These are phyloP conservation scores for Silvanus unidentatus DNA, from an alignment of 2,888 invertebrate species.

Conservation along the genomic window DNA sequence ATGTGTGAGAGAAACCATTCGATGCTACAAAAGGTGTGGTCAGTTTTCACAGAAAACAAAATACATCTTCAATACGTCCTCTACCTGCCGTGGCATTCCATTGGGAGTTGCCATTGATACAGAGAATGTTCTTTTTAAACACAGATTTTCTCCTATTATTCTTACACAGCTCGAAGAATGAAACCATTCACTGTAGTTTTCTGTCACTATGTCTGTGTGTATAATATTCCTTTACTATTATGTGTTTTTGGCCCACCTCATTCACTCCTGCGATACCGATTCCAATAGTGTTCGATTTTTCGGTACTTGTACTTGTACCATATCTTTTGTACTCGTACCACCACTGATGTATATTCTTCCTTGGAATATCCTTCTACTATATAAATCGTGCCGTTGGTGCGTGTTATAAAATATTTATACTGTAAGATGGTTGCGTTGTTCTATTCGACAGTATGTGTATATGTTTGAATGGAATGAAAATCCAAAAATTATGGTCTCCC, in stretches of 20 bases:
- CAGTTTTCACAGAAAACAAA: constrained; percentile 48
- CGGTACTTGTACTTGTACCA: too few relatives aligned
- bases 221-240: too few relatives aligned
- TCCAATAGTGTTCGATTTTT: too few relatives aligned
- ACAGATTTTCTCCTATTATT: constrained; percentile 24
- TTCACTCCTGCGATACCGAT: too few relatives aligned
- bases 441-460: too few relatives aligned
- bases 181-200: constrained; percentile 1
- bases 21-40: constrained; percentile 45
- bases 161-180: constrained; percentile 5
- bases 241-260: too few relatives aligned
- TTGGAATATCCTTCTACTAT: too few relatives aligned
- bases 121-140: constrained; percentile 39
- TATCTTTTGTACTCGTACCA: too few relatives aligned
- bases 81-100: constrained; percentile 41
- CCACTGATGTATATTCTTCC: too few relatives aligned
- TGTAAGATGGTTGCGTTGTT: too few relatives aligned
- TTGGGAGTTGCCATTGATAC: constrained; percentile 43
- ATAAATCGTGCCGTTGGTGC: too few relatives aligned
- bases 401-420: too few relatives aligned
- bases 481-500: constrained; percentile 34
- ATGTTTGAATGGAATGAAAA: constrained; percentile 35
- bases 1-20: constrained; percentile 45
- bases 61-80: constrained; percentile 24
- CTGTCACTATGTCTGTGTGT: constrained; percentile 3